These are phyloP conservation scores for Mylabris phalerata DNA, from an alignment of 1,140 invertebrate species.

Conservation along the genomic window DNA sequence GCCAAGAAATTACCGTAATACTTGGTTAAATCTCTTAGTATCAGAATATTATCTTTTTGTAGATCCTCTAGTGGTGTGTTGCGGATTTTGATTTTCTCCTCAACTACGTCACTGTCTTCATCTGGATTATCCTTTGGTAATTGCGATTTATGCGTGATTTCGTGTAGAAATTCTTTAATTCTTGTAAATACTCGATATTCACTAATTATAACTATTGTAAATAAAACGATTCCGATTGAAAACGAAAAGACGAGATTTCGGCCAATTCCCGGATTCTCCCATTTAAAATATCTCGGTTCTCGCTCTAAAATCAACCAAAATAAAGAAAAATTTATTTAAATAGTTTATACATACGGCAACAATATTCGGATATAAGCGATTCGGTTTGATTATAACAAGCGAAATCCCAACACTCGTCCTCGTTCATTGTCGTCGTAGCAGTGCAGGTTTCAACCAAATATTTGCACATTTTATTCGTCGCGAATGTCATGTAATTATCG, in stretches of 20 bases:
- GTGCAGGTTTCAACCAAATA: slow-evolving; percentile 9
- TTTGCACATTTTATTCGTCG: slow-evolving; percentile 20
- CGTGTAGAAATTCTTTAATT: slow-evolving; percentile 28
- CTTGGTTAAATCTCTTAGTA: slow-evolving; percentile 54
- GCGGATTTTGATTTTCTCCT: slow-evolving; percentile 39
- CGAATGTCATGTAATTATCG: slow-evolving; percentile 22
- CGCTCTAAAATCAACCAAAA: slow-evolving; percentile 36
- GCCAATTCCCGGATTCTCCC: slow-evolving; percentile 43
- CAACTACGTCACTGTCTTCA: slow-evolving; percentile 42
- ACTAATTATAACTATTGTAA: slow-evolving; percentile 38
- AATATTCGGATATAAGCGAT: slow-evolving; percentile 1
- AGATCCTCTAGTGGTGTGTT: slow-evolving; percentile 19
- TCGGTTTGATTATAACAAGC: slow-evolving; percentile 7
- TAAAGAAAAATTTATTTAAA: neutral
- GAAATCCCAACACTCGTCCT: slow-evolving; percentile 1
- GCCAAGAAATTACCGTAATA: slow-evolving; percentile 60
- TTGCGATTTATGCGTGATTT: slow-evolving; percentile 14
- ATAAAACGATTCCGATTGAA: slow-evolving; percentile 33
- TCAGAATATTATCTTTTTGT: slow-evolving; percentile 28
- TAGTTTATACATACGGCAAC: neutral
- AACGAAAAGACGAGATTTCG: slow-evolving; percentile 40
- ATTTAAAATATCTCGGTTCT: slow-evolving; percentile 44
- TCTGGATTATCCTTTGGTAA: neutral
- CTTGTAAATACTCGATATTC: slow-evolving; percentile 44
- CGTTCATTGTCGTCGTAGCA: neutral